These are phyloP conservation scores for Rhodophaea formosa DNA, from an alignment of 2,888 invertebrate species.

Conservation along the genomic window DNA sequence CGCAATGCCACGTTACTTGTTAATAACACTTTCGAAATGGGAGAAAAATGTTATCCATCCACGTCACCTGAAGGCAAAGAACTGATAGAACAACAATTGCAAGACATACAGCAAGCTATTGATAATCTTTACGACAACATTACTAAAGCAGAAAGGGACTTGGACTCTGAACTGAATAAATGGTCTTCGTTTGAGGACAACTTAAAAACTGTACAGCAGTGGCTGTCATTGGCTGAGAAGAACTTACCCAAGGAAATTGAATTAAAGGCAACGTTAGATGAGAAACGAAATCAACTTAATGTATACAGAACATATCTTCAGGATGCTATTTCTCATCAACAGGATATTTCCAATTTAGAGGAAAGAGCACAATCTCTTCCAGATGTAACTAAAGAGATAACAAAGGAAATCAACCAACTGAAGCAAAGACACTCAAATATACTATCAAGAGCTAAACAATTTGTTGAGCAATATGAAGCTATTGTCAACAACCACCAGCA, in stretches of 20 bases:
- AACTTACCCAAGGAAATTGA: slow-evolving; percentile 90
- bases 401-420: slow-evolving; percentile 85
- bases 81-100: slow-evolving; percentile 89
- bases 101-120: slow-evolving; percentile 91
- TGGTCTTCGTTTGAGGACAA: slow-evolving; percentile 96
- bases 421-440: slow-evolving; percentile 87
- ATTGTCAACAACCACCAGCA: slow-evolving; percentile 94
- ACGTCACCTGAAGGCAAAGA: slow-evolving; percentile 94
- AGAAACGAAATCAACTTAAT: slow-evolving; percentile 93
- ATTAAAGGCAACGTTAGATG: slow-evolving; percentile 92
- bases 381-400: slow-evolving; percentile 87
- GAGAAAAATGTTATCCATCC: slow-evolving; percentile 92
- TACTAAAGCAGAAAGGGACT: slow-evolving; percentile 87
- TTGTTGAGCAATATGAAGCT: slow-evolving; percentile 91
- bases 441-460: slow-evolving; percentile 86
- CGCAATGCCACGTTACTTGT: slow-evolving; percentile 87
- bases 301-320: slow-evolving; percentile 90
- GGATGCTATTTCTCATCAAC: slow-evolving; percentile 91
- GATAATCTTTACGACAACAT: slow-evolving; percentile 91
- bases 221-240: slow-evolving; percentile 89
- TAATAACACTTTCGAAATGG: slow-evolving; percentile 92
- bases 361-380: slow-evolving; percentile 90
- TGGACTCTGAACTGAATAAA: slow-evolving; percentile 90
- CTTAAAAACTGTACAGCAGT: slow-evolving; percentile 87
- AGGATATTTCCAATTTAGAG: slow-evolving; percentile 90